Percentiles rank a stretch among this genome's conserved stretches.
Conservation (phyloP, 2,797 vertebrate species). For the Mus caroli region DNA sequence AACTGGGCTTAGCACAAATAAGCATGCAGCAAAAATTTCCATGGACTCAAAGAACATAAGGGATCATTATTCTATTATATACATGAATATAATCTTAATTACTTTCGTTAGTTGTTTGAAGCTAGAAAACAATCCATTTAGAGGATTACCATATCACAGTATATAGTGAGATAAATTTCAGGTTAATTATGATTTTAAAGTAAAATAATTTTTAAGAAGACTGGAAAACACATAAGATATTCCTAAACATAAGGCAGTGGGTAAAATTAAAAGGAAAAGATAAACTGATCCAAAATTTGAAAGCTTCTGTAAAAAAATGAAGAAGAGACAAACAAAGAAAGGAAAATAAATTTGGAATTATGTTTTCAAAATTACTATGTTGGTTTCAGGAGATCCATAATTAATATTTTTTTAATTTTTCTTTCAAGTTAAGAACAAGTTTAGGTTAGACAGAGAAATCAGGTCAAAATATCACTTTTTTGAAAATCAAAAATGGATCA, state of each 20-base stretch:
- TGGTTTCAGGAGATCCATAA: background rate
- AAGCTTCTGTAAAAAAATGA: background rate
- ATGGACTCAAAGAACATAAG: background rate
- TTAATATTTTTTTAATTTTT: background rate
- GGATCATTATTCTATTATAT: background rate
- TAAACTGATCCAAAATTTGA: background rate
- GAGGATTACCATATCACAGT: background rate
- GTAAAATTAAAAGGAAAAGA: constrained; percentile 33
- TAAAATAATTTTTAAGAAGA: constrained; percentile 39
- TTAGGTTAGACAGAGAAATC: constrained; percentile 14
- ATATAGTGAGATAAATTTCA: background rate
- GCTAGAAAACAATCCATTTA: background rate
- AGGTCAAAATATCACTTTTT: background rate
- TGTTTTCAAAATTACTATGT: background rate
- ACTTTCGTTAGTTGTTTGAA: background rate
- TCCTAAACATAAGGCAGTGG: background rate
- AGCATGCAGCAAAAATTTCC: background rate
- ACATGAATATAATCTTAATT: background rate
- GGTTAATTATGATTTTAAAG: constrained; percentile 11
- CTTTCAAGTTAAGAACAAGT: background rate
- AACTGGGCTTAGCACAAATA: background rate
- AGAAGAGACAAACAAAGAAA: background rate
- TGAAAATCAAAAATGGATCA: background rate
- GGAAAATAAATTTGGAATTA: background rate
- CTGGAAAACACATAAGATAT: background rate